Percentiles rank a stretch among this genome's conserved stretches.
Conservation (phyloP, 2,113 vertebrate genomes). For the Apistogramma diplotaenia region DNA sequence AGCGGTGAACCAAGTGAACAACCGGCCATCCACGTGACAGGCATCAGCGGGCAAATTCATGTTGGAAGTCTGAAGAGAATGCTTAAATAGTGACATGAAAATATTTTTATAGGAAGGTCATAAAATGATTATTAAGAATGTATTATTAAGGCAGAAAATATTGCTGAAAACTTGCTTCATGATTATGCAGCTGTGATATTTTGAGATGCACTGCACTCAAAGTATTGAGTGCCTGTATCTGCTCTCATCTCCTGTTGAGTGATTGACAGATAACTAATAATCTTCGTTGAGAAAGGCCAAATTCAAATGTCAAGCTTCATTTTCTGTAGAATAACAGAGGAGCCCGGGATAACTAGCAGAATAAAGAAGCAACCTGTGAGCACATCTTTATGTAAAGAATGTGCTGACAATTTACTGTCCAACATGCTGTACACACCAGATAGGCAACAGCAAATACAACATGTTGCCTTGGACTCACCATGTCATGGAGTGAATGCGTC, state of each 20-base stretch:
- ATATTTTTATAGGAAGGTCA: not conserved
- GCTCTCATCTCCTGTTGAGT: not conserved
- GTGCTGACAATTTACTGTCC: not conserved
- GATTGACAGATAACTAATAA: constrained; percentile 37
- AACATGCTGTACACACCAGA: not conserved
- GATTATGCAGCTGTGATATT: constrained; percentile 3
- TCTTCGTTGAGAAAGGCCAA: constrained; percentile 17
- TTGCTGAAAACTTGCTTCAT: not conserved
- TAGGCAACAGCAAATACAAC: not conserved
- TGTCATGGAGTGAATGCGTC: not conserved
- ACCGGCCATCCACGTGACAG: too few relatives aligned
- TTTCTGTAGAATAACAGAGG: not conserved
- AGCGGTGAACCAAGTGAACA: too few relatives aligned
- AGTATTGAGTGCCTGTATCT: constrained; percentile 3
- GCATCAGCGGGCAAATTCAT: too few relatives aligned
- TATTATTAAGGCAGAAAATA: not conserved
- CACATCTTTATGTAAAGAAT: not conserved
- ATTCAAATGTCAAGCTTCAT: constrained; percentile 58
- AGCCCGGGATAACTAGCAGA: not conserved
- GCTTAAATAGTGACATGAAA: too few relatives aligned
- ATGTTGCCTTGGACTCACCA: not conserved
- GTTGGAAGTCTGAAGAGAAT: too few relatives aligned
- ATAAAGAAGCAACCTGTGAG: not conserved
- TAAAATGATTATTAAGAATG: not conserved
- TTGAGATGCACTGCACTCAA: not conserved